Evolutionary conservation across 2,113 vertebrate species (phyloP), one percentile per base, ranked within the genome.

Genomic region (Phalacrocorax brasilianus): DNA sequence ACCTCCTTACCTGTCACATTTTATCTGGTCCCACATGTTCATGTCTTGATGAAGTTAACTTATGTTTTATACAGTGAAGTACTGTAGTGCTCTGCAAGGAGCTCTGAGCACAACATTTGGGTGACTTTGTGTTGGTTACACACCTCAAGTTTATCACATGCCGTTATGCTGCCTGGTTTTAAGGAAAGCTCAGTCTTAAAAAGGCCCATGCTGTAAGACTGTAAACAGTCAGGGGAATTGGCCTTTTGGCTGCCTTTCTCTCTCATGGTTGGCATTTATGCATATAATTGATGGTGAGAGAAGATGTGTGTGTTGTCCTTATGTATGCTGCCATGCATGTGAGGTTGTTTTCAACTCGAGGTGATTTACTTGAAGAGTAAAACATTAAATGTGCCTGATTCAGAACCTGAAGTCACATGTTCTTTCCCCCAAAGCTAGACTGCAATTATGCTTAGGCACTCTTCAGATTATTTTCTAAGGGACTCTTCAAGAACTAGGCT

Each of bases 31-130:
- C 87, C 49, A 75, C 2, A 13, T 63, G 20, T 88, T 84, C 23
- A 33, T 30, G 61, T 86, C 73, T 78, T 89, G 49, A 83, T 71
- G 16, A 92, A 93, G 52, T 76, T 94, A 95, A 94, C 44, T 94
- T 93, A 65, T 18, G 42, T 86, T 95, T 84, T 81, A 55, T n/a
- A 89, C 11, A 77, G 74, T 87, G 53, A 94, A 92, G 80, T 94
- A 95, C 93, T 93, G 80, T 93, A 72, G 62, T 30, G 63, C 71
- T 93, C 75, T 74, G 42, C 38, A 89, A 87, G 32, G 61, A 93
- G 66, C 84, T 91, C 61, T 79, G 77, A 89, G 65, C 73, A 85
- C 78, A 93, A 24, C 62, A 38, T 28, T 81, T 74, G 40, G 17
- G 44, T 91, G 87, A 61, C 35, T 79, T 44, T 35, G 35, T 91